phyloP scores from a whole-genome alignment of 2,888 invertebrate species.

The Epinotia ramella region DNA sequence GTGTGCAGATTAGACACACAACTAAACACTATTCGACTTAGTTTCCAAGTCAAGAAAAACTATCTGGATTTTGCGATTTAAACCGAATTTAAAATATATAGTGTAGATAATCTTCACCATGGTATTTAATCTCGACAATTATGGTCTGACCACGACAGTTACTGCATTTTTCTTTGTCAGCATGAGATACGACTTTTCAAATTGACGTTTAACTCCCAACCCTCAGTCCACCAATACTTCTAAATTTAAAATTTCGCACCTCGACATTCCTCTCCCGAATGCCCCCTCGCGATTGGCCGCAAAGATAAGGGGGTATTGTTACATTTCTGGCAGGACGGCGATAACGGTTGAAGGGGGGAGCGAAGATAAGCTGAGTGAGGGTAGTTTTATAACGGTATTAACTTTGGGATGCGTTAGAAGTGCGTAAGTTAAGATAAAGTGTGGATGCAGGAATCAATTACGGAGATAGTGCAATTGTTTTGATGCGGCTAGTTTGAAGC shows the following conservation, averaged over 20 bases:
- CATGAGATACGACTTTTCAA: neutral
- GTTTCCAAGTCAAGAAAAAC: too few relatives aligned
- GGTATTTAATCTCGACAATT: neutral
- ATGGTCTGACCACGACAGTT: too few relatives aligned
- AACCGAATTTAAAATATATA: neutral
- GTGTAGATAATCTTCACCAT: neutral
- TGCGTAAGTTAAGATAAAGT: slow-evolving; percentile 42
- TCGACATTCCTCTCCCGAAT: slow-evolving; percentile 20
- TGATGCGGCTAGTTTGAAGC: neutral
- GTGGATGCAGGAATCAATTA: slow-evolving; percentile 38
- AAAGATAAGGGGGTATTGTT: slow-evolving; percentile 78
- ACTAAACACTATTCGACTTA: neutral
- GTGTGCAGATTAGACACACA: neutral
- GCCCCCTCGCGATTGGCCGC: slow-evolving; percentile 73
- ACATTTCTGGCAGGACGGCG: slow-evolving; percentile 77
- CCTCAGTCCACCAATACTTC: slow-evolving; percentile 20
- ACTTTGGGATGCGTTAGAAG: slow-evolving; percentile 47
- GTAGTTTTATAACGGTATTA: slow-evolving; percentile 62
- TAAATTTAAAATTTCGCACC: slow-evolving; percentile 44
- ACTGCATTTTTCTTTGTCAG: neutral
- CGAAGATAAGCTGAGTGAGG: slow-evolving; percentile 76
- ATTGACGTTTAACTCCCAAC: neutral
- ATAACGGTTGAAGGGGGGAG: slow-evolving; percentile 74
- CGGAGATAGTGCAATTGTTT: slow-evolving; percentile 14
- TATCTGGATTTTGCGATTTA: too few relatives aligned